Evolutionary conservation across 2,888 invertebrate species (phyloP), one percentile per base, ranked within the genome.

Genomic region (Aphrophora alni): DNA sequence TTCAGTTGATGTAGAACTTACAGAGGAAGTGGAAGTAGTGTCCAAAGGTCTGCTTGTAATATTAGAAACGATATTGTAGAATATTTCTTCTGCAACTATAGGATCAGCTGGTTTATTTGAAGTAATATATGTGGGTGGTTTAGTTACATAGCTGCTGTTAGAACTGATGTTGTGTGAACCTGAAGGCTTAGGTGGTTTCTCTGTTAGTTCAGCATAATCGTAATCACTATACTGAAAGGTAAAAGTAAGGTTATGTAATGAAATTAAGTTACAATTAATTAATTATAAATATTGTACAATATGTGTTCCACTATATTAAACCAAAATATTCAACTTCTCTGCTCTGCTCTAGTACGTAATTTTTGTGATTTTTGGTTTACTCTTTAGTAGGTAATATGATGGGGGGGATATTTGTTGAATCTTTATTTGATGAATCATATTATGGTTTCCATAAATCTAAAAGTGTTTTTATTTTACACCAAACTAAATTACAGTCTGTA

Each of bases 171-270:
- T 84, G 7, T 83, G 84, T n/a, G 86, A 84, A 38, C 82, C 84
- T 0, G 59, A 38, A 24, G 86, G 86, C 81, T 83, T 84, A 1
- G 85, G 84, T 28, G 93, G 93, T 88, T 93, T 94, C 86, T 93
- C 89, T 25, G 94, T 94, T 88, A 93, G 91, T 86, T 94, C 93
- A 4, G 92, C 90, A 85, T 93, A 93, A 87, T 94, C 94, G 87
- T 94, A 94, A 76, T 92, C 91, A n/a, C 59, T 21, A 86, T 94
- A 94, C 88, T 94, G 83, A 26, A 73, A 68, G 21, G 17, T 68
- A 73, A 33, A 24, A 14, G 26, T 24, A 7, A 68, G n/a, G 3
- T 68, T n/a, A 21, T 3, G n/a, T 12, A 68, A 68, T n/a, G n/a
- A n/a, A n/a, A n/a, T n/a, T n/a, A n/a, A n/a, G n/a, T n/a, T n/a